Evolutionary conservation across 2,113 vertebrate species (phyloP), one percentile per base, ranked within the genome.

Genomic region (Pungitius pungitius): DNA sequence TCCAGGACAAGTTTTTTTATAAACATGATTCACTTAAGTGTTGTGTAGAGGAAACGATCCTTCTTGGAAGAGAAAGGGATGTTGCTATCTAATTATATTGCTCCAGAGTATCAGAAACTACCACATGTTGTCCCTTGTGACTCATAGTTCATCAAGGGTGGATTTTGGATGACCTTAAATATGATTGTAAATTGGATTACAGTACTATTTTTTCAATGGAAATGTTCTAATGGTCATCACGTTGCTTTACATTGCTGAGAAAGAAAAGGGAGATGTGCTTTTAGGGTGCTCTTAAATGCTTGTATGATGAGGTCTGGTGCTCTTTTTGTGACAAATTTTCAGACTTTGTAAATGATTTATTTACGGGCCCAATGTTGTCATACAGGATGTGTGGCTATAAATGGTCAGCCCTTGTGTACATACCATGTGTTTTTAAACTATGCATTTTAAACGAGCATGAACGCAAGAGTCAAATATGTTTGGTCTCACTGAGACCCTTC

Each of bases 341-440:
- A 58, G 52, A 52, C 56, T 30, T 70, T 57, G 5, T 52, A 66
- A 77, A 63, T 69, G 24, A 77, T 75, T 47, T 0, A 83, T 51
- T 47, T 59, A 78, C 63, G 51, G 20, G 52, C 10, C 20, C 76
- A 58, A 69, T 81, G 66, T 37, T 26, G 55, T 88, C 85, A 66
- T 89, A 83, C 71, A 67, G 76, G 60, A 78, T 77, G 73, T 65
- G 61, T 81, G 49, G 55, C 69, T 62, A 78, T 77, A 24, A 73
- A 85, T 84, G 66, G 55, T 30, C 9, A 43, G 2, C 11, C 10
- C 14, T 56, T 0, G 8, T 78, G 26, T 70, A 73, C 33, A 37
- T n/a, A 72, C 45, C 27, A 20, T 64, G 59, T 60, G 45, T 71
- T 77, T 73, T 77, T 75, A 40, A 59, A 75, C 2, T 13, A 4